A percentile compares a stretch with the other conserved stretches of the same genome.
Evolutionary conservation across 2,797 vertebrate species (phyloP).

Genomic region (Pachyuromys duprasi): DNA sequence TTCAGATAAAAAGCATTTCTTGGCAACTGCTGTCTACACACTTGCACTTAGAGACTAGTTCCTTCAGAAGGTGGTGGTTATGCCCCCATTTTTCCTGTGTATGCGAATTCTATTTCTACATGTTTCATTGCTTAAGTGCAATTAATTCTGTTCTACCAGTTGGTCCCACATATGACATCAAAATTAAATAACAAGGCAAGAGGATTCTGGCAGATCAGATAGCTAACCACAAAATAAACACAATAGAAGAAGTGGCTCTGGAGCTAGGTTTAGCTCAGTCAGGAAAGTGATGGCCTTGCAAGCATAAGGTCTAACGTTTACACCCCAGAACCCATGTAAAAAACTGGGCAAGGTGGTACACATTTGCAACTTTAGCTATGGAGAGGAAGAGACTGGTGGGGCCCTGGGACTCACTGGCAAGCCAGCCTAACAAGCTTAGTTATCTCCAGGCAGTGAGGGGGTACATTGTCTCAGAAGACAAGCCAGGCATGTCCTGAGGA

Average conservation of each 20-base stretch:
- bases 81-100: not conserved
- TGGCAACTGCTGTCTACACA: not conserved
- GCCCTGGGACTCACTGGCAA: not conserved
- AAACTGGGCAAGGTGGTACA: not conserved
- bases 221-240: not conserved
- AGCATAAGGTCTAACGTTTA: not conserved
- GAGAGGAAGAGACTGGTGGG: not conserved
- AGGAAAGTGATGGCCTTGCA: not conserved
- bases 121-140: not conserved
- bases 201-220: not conserved
- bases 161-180: not conserved
- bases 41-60: slow-evolving; percentile 15
- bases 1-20: not conserved
- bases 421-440: not conserved
- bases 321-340: not conserved
- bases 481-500: not conserved
- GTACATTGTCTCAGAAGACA: not conserved
- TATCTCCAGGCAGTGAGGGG: not conserved
- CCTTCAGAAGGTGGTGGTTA: not conserved
- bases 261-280: not conserved
- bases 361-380: not conserved
- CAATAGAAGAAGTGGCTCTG: not conserved
- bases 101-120: not conserved
- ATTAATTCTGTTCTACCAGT: not conserved
- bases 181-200: slow-evolving; percentile 17